Evolutionary conservation across 2,797 vertebrate species (phyloP).

Genomic region (Rhinophrynus dorsalis): DNA sequence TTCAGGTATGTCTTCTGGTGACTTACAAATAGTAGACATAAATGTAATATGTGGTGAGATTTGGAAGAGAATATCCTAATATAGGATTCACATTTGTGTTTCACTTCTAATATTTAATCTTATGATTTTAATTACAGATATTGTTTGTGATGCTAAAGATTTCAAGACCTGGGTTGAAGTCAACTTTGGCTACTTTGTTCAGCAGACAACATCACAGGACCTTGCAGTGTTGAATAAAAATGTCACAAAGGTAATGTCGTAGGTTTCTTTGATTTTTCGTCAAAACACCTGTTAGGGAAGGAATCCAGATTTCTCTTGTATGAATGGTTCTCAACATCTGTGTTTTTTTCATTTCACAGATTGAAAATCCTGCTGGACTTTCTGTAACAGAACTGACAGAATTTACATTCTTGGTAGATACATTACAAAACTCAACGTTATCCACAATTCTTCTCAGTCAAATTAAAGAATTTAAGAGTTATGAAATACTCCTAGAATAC

Average conservation of each 20-base stretch:
- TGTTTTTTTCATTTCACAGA: neutral
- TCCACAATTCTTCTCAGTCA: neutral
- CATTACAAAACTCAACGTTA: constrained; percentile 16
- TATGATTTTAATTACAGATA: neutral
- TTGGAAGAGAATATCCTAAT: too few species aligned
- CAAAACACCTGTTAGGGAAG: neutral
- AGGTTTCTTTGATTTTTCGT: too few species aligned
- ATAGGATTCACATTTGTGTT: too few species aligned
- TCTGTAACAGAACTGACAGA: constrained; percentile 1
- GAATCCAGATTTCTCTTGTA: too few species aligned
- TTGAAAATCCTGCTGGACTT: neutral
- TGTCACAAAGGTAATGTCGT: neutral
- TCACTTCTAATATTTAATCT: too few species aligned
- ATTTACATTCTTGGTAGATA: constrained; percentile 22
- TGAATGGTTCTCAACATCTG: too few species aligned
- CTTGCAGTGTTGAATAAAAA: neutral
- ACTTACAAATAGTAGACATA: too few species aligned
- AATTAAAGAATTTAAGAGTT: constrained; percentile 26
- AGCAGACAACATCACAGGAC: neutral
- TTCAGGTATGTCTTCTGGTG: neutral
- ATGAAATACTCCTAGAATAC: constrained; percentile 16
- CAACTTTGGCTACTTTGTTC: neutral
- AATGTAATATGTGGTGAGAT: too few species aligned
- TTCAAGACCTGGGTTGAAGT: neutral
- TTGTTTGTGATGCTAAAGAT: neutral